Base-by-base conservation (phyloP, 2,888 invertebrate genomes). In the Callyntrura sp. region DNA sequence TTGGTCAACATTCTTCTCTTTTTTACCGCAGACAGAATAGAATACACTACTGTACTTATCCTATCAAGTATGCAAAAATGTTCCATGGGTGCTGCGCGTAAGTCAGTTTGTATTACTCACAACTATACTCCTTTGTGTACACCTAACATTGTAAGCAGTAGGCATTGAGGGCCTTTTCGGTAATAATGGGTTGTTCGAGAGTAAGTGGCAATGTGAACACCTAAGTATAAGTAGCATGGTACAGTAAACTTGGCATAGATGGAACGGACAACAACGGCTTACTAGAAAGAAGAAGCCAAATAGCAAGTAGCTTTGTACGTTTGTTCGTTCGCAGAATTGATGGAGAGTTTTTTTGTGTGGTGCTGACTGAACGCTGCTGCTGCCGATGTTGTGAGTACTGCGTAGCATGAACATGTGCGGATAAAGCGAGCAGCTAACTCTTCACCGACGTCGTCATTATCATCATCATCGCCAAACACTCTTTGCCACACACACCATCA, bases 381-480 rank as follows among this genome's bases (percentile, higher is more conserved):
- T 68, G 43, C n/a, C n/a, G n/a, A n/a, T n/a, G n/a, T n/a, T 68
- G 43, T 68, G 2, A 35, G 35, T 35, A n/a, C 23, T 20, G 60
- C 3, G 23, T 65, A n/a, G 28, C 65, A 65, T 28, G 65, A 55
- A 55, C 35, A 35, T 55, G 20, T 78, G 45, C 8, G 55, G 55
- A 70, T 51, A 84, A 51, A 51, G 83, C 43, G 25, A 55, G 23
- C 25, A 82, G 65, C 82, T 28, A 45, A 55, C 68, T 73, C 70
- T 51, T 65, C 84, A 48, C 70, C 70, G 57, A 28, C 70, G 68
- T 65, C 84, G 51, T 84, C 70, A 73, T 55, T 57, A 43, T 55
- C 70, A 57, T 73, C 55, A 84, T 84, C 55, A 55, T 84, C 55
- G 48, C 57, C 43, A 62, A 43, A 57, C 14, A 57, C 25, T 11